These are phyloP conservation scores for Zygogramma bicolorata DNA, from an alignment of 2,888 invertebrate genomes.

Conservation along the genomic window DNA sequence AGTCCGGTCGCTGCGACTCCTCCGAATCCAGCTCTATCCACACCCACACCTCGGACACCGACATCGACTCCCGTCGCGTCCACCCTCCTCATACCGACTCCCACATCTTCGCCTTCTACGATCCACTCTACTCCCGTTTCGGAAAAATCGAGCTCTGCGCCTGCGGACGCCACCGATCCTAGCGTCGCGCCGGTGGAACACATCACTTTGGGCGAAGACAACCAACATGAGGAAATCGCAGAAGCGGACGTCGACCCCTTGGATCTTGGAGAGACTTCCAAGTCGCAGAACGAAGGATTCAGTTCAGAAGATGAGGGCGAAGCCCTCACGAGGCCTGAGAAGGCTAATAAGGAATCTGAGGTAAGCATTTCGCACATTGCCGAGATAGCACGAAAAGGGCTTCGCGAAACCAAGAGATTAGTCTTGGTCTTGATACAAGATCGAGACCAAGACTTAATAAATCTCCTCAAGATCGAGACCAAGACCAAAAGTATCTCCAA, in stretches of 20 bases:
- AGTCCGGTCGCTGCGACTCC: not conserved
- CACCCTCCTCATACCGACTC: no score
- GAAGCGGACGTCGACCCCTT: constrained; percentile 45
- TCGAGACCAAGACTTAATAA: no score
- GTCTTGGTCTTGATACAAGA: no score
- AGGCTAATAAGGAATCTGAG: constrained; percentile 18
- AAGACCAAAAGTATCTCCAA: no score
- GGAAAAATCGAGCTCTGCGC: not conserved
- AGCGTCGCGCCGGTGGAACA: constrained; percentile 46
- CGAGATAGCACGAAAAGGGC: no score
- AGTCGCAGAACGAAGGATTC: constrained; percentile 5
- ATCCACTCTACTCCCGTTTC: not conserved
- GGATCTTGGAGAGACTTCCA: constrained; percentile 33
- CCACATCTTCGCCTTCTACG: not conserved
- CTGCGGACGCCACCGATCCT: not conserved
- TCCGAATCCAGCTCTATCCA: no score
- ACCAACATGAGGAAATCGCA: constrained; percentile 29
- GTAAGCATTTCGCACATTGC: no score
- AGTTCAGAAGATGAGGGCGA: constrained; percentile 47
- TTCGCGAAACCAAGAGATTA: no score
- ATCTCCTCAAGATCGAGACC: no score
- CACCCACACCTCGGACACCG: not conserved
- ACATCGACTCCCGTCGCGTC: no score
- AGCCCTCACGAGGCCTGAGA: constrained; percentile 14
- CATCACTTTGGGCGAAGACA: constrained; percentile 33